Evolutionary conservation across 2,888 invertebrate genomes (phyloP).

Genomic region (Busseola fusca): DNA sequence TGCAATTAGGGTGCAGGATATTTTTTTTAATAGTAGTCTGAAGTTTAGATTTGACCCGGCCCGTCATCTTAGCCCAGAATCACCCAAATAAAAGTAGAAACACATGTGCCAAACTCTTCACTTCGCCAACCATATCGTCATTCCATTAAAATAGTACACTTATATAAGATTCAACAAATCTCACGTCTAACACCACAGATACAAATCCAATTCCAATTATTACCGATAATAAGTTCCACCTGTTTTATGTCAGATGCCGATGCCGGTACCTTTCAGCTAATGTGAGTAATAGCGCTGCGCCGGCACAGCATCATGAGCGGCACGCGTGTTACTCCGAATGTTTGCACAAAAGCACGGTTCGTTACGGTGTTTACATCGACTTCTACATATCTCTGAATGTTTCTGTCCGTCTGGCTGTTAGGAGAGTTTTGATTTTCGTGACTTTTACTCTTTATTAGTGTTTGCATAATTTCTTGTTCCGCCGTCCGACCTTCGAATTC

Average conservation of each 20-base stretch:
- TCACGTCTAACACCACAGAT: conserved; percentile 3
- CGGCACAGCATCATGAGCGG: conserved; percentile 41
- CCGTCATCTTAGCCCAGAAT: no score
- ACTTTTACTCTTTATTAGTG: neutral
- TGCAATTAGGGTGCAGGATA: no score
- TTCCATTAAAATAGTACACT: conserved; percentile 6
- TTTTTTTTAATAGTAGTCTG: no score
- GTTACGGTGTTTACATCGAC: conserved; percentile 20
- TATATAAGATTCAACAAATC: no score
- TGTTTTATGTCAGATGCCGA: conserved; percentile 23
- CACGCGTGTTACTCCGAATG: conserved; percentile 24
- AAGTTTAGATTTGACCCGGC: no score
- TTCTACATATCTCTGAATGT: conserved; percentile 1
- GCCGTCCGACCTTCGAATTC: no score
- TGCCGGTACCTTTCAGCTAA: neutral
- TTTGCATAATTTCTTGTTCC: neutral
- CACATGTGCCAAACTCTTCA: neutral
- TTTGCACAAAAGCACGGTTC: conserved; percentile 36
- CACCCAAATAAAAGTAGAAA: neutral
- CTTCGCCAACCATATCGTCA: neutral
- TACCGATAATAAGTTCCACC: conserved; percentile 19
- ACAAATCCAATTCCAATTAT: conserved; percentile 27
- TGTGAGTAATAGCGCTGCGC: conserved; percentile 41
- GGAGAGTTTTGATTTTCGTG: neutral
- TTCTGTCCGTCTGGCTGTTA: neutral